These are phyloP conservation scores for Astropecten irregularis DNA, from an alignment of 53 echinoderm and acorn worm species.

Conservation along the genomic window DNA sequence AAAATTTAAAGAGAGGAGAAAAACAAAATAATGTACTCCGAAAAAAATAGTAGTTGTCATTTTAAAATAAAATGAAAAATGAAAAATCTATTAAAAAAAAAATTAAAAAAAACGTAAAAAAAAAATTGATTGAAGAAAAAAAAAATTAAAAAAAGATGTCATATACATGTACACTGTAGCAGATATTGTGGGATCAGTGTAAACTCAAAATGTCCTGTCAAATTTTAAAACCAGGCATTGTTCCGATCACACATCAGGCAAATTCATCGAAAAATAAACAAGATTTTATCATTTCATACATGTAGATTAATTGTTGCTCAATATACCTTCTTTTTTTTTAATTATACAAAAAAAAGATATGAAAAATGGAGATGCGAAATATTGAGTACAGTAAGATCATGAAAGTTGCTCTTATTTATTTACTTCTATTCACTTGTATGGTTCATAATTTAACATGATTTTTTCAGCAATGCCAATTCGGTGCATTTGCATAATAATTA, in stretches of 20 bases:
- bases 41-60: slow-evolving; percentile 46
- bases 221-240: slow-evolving; percentile 34
- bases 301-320: background rate
- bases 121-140: slow-evolving; percentile 3
- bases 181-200: slow-evolving; percentile 14
- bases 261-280: background rate
- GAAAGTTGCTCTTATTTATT: background rate
- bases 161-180: slow-evolving; percentile 8
- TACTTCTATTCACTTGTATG: slow-evolving; percentile 22
- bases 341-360: slow-evolving; percentile 13
- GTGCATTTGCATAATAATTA: slow-evolving; percentile 34
- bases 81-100: slow-evolving; percentile 11
- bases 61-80: slow-evolving; percentile 31
- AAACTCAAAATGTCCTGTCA: background rate
- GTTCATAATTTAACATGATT: slow-evolving; percentile 17
- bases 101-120: background rate
- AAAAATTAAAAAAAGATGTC: slow-evolving; percentile 15
- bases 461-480: slow-evolving; percentile 35
- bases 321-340: slow-evolving; percentile 4
- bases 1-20: slow-evolving; percentile 39
- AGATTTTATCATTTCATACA: slow-evolving; percentile 9
- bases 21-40: slow-evolving; percentile 11
- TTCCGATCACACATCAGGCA: background rate
- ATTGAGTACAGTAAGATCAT: no score
- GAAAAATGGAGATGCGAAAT: no score